Percentiles rank a stretch among this genome's conserved stretches.
phyloP scores from a whole-genome alignment of 2,113 vertebrate species.

The Lichenostomus cassidix region DNA sequence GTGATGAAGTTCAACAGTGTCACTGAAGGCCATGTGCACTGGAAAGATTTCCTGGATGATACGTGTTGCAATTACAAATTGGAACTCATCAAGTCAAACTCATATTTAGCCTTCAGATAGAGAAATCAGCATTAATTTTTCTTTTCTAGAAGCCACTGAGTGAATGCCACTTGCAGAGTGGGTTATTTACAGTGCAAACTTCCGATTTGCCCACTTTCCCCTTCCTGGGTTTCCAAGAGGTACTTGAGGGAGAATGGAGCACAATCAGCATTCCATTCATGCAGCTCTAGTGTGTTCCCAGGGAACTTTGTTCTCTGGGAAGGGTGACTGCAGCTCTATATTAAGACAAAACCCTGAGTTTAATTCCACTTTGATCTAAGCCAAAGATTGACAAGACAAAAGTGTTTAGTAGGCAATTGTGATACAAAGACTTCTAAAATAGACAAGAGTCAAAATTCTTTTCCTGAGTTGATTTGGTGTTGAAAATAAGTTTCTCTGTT shows the following conservation, averaged over 20 bases:
- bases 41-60: background rate
- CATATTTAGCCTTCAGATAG: background rate
- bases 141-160: background rate
- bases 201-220: background rate
- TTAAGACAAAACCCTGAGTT: background rate
- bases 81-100: background rate
- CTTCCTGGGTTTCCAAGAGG: constrained; percentile 20
- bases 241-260: constrained; percentile 24
- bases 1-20: background rate
- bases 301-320: background rate
- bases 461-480: background rate
- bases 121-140: background rate
- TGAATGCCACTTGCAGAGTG: background rate
- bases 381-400: background rate
- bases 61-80: background rate
- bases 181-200: background rate
- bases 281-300: background rate
- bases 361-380: background rate
- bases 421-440: background rate
- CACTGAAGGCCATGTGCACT: background rate
- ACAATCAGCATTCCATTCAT: constrained; percentile 39
- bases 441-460: background rate
- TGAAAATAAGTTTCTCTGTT: background rate
- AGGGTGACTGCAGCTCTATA: background rate
- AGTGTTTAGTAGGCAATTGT: background rate